phyloP scores from a whole-genome alignment of 2,113 vertebrate species.

The Antechinus stuartii region DNA sequence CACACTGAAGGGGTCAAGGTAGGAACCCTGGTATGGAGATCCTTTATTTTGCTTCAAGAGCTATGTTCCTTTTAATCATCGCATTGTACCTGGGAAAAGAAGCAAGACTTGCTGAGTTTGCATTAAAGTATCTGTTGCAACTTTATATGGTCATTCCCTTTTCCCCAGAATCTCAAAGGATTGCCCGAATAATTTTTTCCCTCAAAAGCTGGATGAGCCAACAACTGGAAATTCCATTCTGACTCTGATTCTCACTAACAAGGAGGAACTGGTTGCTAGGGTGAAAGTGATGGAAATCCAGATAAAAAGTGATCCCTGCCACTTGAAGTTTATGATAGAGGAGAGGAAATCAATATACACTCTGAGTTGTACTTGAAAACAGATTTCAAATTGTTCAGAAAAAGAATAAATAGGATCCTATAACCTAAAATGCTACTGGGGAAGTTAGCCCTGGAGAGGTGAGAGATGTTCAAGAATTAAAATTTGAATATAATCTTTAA shows the following conservation, averaged over 20 bases:
- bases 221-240: not conserved
- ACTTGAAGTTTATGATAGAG: not conserved
- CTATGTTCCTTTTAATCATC: not conserved
- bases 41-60: not conserved
- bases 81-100: not conserved
- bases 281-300: not conserved
- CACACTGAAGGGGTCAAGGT: not conserved
- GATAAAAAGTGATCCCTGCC: not conserved
- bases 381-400: not conserved
- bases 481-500: not conserved
- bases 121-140: not conserved
- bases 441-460: not conserved
- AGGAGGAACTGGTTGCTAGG: not conserved
- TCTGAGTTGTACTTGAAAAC: not conserved
- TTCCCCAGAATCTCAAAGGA: not conserved
- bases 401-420: not conserved
- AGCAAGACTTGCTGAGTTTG: not conserved
- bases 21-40: constrained; percentile 7
- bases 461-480: not conserved
- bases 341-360: not conserved
- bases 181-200: not conserved
- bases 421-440: not conserved
- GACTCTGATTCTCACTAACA: not conserved
- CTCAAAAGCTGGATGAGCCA: not conserved
- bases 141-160: not conserved